phyloP scores from a whole-genome alignment of 2,797 vertebrate species.

The Todus mexicanus region DNA sequence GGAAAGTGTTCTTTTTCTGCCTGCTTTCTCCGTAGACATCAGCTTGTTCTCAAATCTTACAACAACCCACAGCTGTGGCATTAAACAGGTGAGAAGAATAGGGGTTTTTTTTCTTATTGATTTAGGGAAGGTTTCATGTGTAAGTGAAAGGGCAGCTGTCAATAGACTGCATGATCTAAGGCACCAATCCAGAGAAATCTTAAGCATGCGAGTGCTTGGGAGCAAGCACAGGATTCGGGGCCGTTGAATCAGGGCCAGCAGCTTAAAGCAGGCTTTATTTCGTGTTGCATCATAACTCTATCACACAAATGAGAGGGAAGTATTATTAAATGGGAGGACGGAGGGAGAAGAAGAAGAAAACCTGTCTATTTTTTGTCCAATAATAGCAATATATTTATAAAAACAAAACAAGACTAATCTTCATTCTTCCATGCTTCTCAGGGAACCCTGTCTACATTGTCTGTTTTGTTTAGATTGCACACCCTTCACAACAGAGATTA shows the following conservation, averaged over 20 bases:
- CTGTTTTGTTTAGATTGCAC: slow-evolving; percentile 22
- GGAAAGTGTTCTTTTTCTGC: slow-evolving; percentile 28
- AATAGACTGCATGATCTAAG: slow-evolving; percentile 41
- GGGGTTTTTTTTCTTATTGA: slow-evolving; percentile 39
- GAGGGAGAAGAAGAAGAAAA: not conserved
- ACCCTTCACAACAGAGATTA: not conserved
- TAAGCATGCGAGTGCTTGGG: not conserved
- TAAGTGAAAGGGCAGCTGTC: slow-evolving; percentile 66
- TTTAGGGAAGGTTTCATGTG: slow-evolving; percentile 54
- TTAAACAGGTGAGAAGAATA: slow-evolving; percentile 57
- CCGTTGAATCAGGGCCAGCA: slow-evolving; percentile 23
- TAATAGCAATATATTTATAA: slow-evolving; percentile 33
- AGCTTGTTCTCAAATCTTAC: slow-evolving; percentile 40
- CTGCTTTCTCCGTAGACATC: not conserved
- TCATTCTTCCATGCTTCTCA: slow-evolving; percentile 1
- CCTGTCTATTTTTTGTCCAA: not conserved
- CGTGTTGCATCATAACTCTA: slow-evolving; percentile 1
- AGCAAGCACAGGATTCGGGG: not conserved
- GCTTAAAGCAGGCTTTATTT: slow-evolving; percentile 29
- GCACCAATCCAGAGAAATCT: slow-evolving; percentile 18
- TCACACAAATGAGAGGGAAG: not conserved
- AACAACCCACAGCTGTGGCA: not conserved
- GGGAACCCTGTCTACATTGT: not conserved
- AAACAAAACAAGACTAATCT: not conserved
- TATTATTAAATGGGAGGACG: not conserved